Evolutionary conservation across 1,140 invertebrate species (phyloP).

Genomic region (Polyergus mexicanus): DNA sequence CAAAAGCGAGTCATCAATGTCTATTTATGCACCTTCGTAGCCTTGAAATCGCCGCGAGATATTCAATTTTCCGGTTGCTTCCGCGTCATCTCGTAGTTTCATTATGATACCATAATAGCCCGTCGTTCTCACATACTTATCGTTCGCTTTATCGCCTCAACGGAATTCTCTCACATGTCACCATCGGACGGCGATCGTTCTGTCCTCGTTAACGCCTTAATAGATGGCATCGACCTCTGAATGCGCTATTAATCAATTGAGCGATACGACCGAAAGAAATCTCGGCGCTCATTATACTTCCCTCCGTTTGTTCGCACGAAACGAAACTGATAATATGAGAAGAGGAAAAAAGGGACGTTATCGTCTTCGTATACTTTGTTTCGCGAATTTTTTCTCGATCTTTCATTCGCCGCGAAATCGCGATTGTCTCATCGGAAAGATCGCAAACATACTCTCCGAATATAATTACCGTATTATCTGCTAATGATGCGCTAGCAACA

Average conservation of each 20-base stretch:
- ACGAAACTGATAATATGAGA: constrained; percentile 31
- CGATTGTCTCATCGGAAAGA: not conserved
- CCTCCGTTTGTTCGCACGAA: not conserved
- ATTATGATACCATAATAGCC: constrained; percentile 28
- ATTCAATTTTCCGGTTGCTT: constrained; percentile 52
- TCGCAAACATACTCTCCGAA: not conserved
- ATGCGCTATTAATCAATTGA: constrained; percentile 79
- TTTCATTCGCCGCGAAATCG: not conserved
- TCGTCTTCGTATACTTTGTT: not conserved
- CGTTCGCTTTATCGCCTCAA: constrained; percentile 2
- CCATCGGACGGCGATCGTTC: constrained; percentile 12
- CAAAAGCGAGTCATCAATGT: constrained; percentile 40
- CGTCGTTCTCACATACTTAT: constrained; percentile 34
- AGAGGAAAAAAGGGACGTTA: not conserved
- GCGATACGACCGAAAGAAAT: constrained; percentile 71
- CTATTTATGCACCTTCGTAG: constrained; percentile 46
- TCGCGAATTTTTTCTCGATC: not conserved
- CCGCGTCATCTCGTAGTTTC: constrained; percentile 42
- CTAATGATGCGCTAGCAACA: not conserved
- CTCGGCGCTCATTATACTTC: constrained; percentile 30
- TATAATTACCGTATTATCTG: not conserved
- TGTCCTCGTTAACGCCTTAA: constrained; percentile 62
- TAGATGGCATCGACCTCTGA: constrained; percentile 76
- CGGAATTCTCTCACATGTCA: constrained; percentile 37
- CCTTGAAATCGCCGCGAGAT: constrained; percentile 45